Percentiles rank a stretch among this genome's conserved stretches.
Evolutionary conservation across 1,140 invertebrate genomes (phyloP).

Genomic region (Pararge aegeria): DNA sequence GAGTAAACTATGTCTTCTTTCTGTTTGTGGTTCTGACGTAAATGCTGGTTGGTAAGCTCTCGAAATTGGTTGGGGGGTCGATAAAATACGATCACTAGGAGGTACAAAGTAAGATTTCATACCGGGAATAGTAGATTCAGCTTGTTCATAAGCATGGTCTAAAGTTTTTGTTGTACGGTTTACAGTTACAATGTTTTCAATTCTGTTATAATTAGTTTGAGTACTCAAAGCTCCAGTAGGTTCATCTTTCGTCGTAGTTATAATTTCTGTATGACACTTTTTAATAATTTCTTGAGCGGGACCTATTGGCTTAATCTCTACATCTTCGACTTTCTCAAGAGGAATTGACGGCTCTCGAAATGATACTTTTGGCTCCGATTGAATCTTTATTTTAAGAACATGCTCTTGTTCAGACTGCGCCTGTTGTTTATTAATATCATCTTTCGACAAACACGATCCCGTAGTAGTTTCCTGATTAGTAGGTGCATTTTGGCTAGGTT

Average conservation of each 20-base stretch:
- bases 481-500: constrained; percentile 28
- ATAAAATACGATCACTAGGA: constrained; percentile 44
- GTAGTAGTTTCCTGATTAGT: constrained; percentile 17
- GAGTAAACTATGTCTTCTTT: constrained; percentile 66
- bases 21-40: constrained; percentile 49
- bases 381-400: constrained; percentile 9
- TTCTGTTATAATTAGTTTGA: constrained; percentile 67
- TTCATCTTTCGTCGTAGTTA: constrained; percentile 50
- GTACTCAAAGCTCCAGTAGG: constrained; percentile 50
- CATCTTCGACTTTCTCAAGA: constrained; percentile 68
- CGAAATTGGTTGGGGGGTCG: constrained; percentile 46
- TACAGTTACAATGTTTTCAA: constrained; percentile 67
- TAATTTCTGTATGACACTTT: constrained; percentile 71
- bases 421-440: constrained; percentile 28
- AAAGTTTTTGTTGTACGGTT: constrained; percentile 69
- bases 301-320: constrained; percentile 71
- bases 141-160: constrained; percentile 61
- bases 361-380: constrained; percentile 41
- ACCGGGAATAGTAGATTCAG: constrained; percentile 51
- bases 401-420: constrained; percentile 19
- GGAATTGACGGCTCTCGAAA: constrained; percentile 64
- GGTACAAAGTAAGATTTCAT: constrained; percentile 64
- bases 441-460: constrained; percentile 19
- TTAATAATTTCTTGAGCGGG: constrained; percentile 53
- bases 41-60: constrained; percentile 56